A percentile compares a stretch with the other conserved stretches of the same genome.
phyloP scores from a whole-genome alignment of 2,888 invertebrate species.

The Drosophila yooni region DNA sequence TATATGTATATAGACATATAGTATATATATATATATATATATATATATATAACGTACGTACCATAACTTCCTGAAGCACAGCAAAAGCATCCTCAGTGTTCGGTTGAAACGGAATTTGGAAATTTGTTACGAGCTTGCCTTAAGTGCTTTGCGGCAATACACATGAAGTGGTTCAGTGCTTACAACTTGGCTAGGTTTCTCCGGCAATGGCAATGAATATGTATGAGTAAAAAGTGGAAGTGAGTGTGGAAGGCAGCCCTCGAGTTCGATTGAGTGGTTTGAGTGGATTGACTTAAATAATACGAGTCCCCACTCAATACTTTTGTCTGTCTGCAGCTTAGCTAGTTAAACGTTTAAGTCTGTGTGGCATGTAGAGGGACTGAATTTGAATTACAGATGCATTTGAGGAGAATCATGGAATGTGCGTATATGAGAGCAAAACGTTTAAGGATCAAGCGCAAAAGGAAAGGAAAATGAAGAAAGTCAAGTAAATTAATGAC shows the following conservation, averaged over 20 bases:
- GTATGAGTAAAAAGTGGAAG: not conserved
- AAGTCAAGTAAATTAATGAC: not conserved
- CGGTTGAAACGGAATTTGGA: conserved; percentile 24
- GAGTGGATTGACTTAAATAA: conserved; percentile 20
- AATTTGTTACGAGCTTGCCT: conserved; percentile 21
- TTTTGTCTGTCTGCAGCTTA: conserved; percentile 7
- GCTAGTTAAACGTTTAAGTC: conserved; percentile 1
- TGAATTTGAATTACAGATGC: not conserved
- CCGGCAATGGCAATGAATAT: not conserved
- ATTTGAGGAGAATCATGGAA: not conserved
- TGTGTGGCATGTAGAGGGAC: not conserved
- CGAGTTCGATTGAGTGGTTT: conserved; percentile 13
- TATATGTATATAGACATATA: not conserved
- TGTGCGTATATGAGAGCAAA: not conserved
- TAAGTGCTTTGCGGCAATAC: conserved; percentile 41
- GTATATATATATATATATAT: not conserved
- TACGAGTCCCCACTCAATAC: conserved; percentile 18
- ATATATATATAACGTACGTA: too few species aligned
- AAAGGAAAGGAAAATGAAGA: not conserved
- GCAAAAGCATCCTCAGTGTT: conserved; percentile 33
- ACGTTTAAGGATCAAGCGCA: not conserved
- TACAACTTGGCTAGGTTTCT: conserved; percentile 6
- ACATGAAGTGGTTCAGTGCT: conserved; percentile 27
- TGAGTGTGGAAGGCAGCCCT: conserved; percentile 1
- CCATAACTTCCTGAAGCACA: not conserved